Percentiles rank a stretch among this genome's conserved stretches.
Conservation (phyloP, 2,797 vertebrate genomes). For the Zenarchopterus dispar region DNA sequence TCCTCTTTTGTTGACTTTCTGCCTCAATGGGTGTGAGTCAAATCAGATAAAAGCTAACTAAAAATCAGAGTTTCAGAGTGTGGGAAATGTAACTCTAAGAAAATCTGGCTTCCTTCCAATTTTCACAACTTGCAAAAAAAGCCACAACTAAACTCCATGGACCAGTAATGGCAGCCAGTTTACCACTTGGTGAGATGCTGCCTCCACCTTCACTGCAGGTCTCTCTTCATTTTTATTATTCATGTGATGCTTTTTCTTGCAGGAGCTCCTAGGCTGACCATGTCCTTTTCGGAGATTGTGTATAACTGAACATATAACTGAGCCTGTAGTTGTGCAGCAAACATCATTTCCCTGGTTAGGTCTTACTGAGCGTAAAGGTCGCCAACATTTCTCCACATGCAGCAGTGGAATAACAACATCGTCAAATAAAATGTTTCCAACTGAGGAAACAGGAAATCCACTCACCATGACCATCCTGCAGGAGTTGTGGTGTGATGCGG, state of each 20-base stretch:
- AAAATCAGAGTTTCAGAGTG: slow-evolving; percentile 47
- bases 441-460: slow-evolving; percentile 18
- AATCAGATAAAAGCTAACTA: slow-evolving; percentile 60
- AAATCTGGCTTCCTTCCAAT: slow-evolving; percentile 28
- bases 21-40: slow-evolving; percentile 41
- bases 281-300: slow-evolving; percentile 58
- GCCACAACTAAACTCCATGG: slow-evolving; percentile 33
- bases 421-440: slow-evolving; percentile 50
- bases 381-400: slow-evolving; percentile 27
- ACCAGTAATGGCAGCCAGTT: slow-evolving; percentile 40
- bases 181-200: slow-evolving; percentile 42
- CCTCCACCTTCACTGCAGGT: slow-evolving; percentile 6
- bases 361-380: slow-evolving; percentile 21
- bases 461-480: slow-evolving; percentile 87
- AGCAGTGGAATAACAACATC: slow-evolving; percentile 42
- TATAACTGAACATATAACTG: slow-evolving; percentile 60
- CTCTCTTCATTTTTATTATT: slow-evolving; percentile 63
- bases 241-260: slow-evolving; percentile 46
- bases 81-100: slow-evolving; percentile 47
- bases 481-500: slow-evolving; percentile 75
- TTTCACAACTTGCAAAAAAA: slow-evolving; percentile 39
- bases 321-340: slow-evolving; percentile 43
- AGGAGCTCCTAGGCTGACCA: slow-evolving; percentile 43
- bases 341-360: slow-evolving; percentile 35
- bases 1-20: neutral